These are phyloP conservation scores for Scyliorhinus canicula DNA, from an alignment of 2,797 vertebrate species.

Conservation along the genomic window DNA sequence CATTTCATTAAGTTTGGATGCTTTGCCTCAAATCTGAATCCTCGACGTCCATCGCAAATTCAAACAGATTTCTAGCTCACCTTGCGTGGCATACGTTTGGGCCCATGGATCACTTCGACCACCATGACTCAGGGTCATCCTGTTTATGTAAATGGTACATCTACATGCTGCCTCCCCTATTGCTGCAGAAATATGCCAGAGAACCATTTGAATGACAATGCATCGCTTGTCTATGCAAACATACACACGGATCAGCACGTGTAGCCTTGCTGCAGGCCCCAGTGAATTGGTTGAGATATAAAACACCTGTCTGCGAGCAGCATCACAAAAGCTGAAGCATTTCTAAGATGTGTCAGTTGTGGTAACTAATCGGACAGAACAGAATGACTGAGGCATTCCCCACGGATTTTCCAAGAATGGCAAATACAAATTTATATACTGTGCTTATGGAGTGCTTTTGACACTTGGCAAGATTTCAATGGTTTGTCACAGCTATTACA, in stretches of 20 bases:
- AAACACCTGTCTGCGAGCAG: background rate
- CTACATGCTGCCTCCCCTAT: background rate
- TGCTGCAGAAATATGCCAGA: background rate
- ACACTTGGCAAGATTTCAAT: slow-evolving; percentile 5
- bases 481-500: background rate
- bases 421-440: slow-evolving; percentile 21
- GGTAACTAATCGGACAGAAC: slow-evolving; percentile 8
- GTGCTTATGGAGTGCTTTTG: background rate
- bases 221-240: background rate
- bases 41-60: background rate
- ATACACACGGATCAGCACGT: background rate
- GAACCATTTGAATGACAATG: background rate
- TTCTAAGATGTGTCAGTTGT: background rate
- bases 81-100: background rate
- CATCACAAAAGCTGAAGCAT: background rate
- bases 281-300: background rate
- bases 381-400: slow-evolving; percentile 25
- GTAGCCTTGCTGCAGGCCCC: background rate
- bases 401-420: background rate
- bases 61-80: background rate
- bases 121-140: background rate
- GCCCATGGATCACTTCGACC: background rate
- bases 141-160: background rate
- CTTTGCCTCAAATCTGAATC: background rate
- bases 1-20: background rate